A percentile compares a stretch with the other conserved stretches of the same genome.
Evolutionary conservation across 2,888 invertebrate genomes (phyloP).

Genomic region (Hoplodrina blanda): DNA sequence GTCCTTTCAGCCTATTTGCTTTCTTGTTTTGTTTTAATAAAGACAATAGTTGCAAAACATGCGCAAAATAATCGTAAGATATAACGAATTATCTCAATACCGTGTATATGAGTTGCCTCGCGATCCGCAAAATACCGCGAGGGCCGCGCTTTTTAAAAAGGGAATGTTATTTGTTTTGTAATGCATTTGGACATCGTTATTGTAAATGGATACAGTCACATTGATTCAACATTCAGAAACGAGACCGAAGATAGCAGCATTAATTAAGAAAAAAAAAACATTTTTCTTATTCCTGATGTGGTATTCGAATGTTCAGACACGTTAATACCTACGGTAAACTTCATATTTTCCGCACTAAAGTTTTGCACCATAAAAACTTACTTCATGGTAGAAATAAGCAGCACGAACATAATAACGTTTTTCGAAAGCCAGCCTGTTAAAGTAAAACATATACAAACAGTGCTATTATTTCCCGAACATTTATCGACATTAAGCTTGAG

Average conservation of each 20-base stretch:
- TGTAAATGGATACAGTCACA: background rate
- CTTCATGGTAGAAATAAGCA: conserved; percentile 1
- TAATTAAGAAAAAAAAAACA: background rate
- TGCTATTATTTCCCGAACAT: background rate
- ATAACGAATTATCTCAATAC: no score
- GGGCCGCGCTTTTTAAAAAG: no score
- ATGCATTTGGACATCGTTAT: no score
- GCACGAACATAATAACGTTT: conserved; percentile 11
- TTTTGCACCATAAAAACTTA: background rate
- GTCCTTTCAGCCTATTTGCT: no score
- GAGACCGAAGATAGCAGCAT: background rate
- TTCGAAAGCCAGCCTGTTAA: conserved; percentile 4
- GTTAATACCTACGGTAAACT: background rate
- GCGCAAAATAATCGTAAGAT: no score
- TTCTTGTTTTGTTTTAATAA: no score
- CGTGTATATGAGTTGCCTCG: no score
- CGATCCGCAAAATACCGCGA: no score
- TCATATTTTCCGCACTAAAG: conserved; percentile 6
- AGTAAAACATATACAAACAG: conserved; percentile 5
- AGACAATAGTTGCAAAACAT: no score
- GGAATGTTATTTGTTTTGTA: no score
- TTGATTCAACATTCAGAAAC: background rate
- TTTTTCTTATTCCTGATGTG: conserved; percentile 10
- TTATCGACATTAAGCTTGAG: background rate
- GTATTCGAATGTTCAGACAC: background rate